Evolutionary conservation across 1,140 invertebrate species (phyloP), one percentile per base, ranked within the genome.

Genomic region (Nomia melanderi): DNA sequence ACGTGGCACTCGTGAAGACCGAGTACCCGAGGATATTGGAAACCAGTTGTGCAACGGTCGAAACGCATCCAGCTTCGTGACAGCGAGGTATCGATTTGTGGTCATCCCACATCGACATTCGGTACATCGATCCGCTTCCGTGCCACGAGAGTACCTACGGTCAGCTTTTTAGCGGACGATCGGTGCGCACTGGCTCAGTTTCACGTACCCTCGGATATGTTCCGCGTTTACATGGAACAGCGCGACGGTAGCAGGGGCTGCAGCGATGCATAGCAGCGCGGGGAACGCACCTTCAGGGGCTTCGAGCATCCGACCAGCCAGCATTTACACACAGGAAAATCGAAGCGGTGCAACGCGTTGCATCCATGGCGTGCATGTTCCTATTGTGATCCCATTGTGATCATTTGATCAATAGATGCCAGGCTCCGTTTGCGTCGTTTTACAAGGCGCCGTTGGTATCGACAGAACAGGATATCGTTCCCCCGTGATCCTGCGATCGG

Each of bases 381-480:
- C 62, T n/a, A 66, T 74, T 74, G 77, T 75, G 77, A 78, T 75
- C 29, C 62, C 33, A 78, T 78, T 78, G 62, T 78, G 77, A 78
- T 78, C 62, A 74, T 74, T 74, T 74, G 70, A 77, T 77, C 75
- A 77, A 71, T 77, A 71, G 66, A 71, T 33, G 57, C 57, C 44
- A 71, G n/a, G 23, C 17, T 41, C 14, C 29, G 25, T 41, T n/a
- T 29, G 77, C 41, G 53, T 78, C 60, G 70, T 78, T 78, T 74
- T 59, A 74, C 70, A 60, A 39, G 60, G 71, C 70, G 60, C 33
- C 31, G 25, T 39, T 78, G 71, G 39, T 64, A 78, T 75, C 54
- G 62, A 78, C 59, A 65, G 70, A 60, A 50, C 62, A 20, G 33
- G 44, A 39, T 54, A 50, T 71, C 66, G 25, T 62, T 70, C 66